Base-by-base conservation (phyloP, 2,113 vertebrate species). In the Garra rufa region DNA sequence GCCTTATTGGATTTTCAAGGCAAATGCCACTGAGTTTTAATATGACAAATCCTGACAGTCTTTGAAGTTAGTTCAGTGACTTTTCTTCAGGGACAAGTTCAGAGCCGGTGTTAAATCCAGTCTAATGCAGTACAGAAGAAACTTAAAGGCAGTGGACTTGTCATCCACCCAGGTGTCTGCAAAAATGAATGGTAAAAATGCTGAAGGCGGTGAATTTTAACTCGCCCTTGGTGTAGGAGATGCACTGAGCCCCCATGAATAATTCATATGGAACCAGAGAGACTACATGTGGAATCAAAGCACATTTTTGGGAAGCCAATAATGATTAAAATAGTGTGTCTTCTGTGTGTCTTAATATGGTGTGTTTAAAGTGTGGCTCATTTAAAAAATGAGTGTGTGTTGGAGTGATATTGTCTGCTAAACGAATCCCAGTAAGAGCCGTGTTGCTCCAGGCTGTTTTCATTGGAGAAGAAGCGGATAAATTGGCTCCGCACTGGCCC, bases 141-240 rank as follows among this genome's bases (percentile, higher is more conserved):
- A 50, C 41, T 34, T 34, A 67, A 50, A 81, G 43, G 57, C 78
- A 67, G 59, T 50, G 61, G 46, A 50, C n/a, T 65, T 81, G 61
- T 67, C 57, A 80, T 46, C 59, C 15, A 65, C 24, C 41, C 34
- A 28, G 75, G 76, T 78, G 83, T 59, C 59, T 61, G 76, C 19
- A 61, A 78, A 78, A 43, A 78, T 61, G 76, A 61, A 80, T 80
- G 73, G 84, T 44, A 55, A 30, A 70, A 82, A 77, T 43, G 79
- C 79, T 76, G 71, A 82, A 70, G 30, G 71, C n/a, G 0, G 59
- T 67, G 59, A 63, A 75, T 85, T 81, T 81, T 81, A 74, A 81
- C 52, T 81, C 14, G 52, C 43, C 76, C 83, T 85, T 74, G 48
- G 75, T 69, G 63, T 34, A 71, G 74, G 26, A 85, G 34, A 57